Percentiles rank a stretch among this genome's conserved stretches.
phyloP scores from a whole-genome alignment of 2,113 vertebrate species.

The Stomatorhinus ivindoensis region DNA sequence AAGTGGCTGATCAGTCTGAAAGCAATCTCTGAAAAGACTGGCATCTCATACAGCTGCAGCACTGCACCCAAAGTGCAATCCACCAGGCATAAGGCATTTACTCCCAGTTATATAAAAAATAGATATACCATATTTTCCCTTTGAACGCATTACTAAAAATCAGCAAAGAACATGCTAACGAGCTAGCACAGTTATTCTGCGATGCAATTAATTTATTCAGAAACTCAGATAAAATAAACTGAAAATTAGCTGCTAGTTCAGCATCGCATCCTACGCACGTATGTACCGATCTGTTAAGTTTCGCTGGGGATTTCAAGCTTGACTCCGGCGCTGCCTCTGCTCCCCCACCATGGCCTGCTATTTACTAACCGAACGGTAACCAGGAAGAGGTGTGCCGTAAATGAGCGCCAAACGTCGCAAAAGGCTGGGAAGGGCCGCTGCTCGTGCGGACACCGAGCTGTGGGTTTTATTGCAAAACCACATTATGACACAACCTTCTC shows the following conservation, averaged over 20 bases:
- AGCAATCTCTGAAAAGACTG: background rate
- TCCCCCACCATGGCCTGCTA: background rate
- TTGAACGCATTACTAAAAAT: background rate
- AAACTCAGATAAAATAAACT: background rate
- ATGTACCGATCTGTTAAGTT: background rate
- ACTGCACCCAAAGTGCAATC: background rate
- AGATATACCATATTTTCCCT: background rate
- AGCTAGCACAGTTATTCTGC: background rate
- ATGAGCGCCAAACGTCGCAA: background rate
- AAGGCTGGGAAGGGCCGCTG: background rate
- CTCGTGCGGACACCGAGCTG: background rate
- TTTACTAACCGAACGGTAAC: background rate
- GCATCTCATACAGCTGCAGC: background rate
- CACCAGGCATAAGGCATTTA: background rate
- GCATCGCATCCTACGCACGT: background rate
- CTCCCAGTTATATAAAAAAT: background rate
- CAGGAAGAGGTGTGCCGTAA: background rate
- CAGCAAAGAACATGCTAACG: background rate
- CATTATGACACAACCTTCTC: background rate
- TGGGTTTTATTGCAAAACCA: background rate
- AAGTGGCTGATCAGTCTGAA: background rate
- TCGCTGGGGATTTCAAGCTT: background rate
- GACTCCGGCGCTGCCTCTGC: background rate
- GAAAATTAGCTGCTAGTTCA: background rate
- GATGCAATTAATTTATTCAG: background rate